Evolutionary conservation across 2,797 vertebrate genomes (phyloP), one percentile per base, ranked within the genome.

Genomic region (Hybognathus amarus): DNA sequence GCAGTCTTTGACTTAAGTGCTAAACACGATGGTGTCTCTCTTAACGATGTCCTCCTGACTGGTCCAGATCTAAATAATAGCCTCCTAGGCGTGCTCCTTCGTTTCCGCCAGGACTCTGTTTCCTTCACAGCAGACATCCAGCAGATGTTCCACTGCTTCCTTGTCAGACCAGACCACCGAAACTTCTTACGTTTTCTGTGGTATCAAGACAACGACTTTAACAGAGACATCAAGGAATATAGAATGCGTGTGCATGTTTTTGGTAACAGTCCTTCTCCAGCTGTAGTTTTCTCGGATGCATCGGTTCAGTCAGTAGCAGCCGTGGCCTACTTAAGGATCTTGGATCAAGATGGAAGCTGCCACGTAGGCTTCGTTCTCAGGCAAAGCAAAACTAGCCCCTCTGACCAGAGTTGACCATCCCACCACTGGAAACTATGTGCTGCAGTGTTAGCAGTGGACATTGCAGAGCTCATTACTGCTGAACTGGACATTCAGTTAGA

Each of bases 351-450:
- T 33, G 64, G 56, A 0, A 12, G 45, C 0, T 1, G 4, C 0
- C 42, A 87, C 0, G 30, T 80, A 0, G 50, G 83, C 47, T 82
- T 86, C 2, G 1, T 77, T 1, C 76, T n/a, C 86, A 54, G 78
- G 56, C 1, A 90, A 85, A 17, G 74, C 74, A 22, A 84, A 79
- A 15, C 1, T 87, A 36, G 66, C 89, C 5, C 69, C 68, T 18
- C n/a, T 22, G 20, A 5, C n/a, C 40, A 22, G 22, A 70, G 42
- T 38, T n/a, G 10, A 70, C 68, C 3, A 70, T 70, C 38, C n/a
- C 68, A 6, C n/a, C n/a, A n/a, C n/a, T n/a, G 47, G 3, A 40
- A 70, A 40, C 22, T 70, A 7, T 70, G 68, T 47, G 22, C 38
- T 15, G 40, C 68, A 5, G n/a, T 70, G 8, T 24, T 70, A 70